Percentiles rank a stretch among this genome's conserved stretches.
phyloP scores from a whole-genome alignment of 1,140 invertebrate genomes.

The Aleiodes sp. region DNA sequence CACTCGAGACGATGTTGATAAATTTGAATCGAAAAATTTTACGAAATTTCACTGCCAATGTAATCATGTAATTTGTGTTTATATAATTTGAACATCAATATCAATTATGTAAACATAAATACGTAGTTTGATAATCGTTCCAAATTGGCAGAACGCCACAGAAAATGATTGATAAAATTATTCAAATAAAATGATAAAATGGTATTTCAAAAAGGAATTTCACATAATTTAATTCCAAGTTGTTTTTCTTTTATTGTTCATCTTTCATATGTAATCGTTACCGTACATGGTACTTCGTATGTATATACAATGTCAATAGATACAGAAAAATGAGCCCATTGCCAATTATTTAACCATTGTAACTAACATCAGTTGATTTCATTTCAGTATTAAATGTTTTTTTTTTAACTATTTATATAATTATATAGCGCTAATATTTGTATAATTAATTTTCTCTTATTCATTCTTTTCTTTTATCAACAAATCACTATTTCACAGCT shows the following conservation, averaged over 20 bases:
- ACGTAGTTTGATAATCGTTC: no score
- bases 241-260: slow-evolving; percentile 1
- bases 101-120: no score
- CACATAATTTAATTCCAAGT: slow-evolving; percentile 4
- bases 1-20: no score
- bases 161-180: no score
- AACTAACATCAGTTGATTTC: slow-evolving; percentile 10
- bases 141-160: no score
- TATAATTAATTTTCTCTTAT: slow-evolving; percentile 16
- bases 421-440: slow-evolving; percentile 15
- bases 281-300: background rate
- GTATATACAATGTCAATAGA: slow-evolving; percentile 22
- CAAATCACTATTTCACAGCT: slow-evolving; percentile 65
- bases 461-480: slow-evolving; percentile 42
- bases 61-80: no score
- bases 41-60: no score
- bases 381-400: slow-evolving; percentile 60
- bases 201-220: no score
- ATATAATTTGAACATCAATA: no score
- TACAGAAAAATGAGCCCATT: slow-evolving; percentile 20
- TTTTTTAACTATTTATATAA: slow-evolving; percentile 53
- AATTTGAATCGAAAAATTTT: no score
- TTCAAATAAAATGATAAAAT: no score
- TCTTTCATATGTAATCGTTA: background rate
- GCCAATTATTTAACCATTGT: background rate